Percentiles rank a stretch among this genome's conserved stretches.
phyloP scores from a whole-genome alignment of 2,888 invertebrate genomes.

The Apotomis betuletana region DNA sequence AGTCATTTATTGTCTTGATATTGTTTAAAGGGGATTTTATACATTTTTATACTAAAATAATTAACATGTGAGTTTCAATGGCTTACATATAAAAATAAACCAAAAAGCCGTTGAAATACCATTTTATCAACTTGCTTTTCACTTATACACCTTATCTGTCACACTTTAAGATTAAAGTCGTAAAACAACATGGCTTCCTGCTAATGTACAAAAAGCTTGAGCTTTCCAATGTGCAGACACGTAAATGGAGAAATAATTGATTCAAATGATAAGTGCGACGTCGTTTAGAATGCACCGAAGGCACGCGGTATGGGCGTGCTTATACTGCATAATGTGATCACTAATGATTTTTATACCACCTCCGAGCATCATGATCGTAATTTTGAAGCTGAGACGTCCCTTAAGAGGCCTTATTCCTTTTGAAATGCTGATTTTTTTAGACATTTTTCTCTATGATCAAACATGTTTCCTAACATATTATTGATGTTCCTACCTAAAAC shows the following conservation, averaged over 20 bases:
- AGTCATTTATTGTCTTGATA: neutral
- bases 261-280: conserved; percentile 67
- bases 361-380: conserved; percentile 2
- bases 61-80: no score
- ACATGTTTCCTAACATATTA: no score
- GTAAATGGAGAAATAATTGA: conserved; percentile 70
- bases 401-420: neutral
- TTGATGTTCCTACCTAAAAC: no score
- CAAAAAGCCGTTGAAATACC: neutral
- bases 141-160: neutral
- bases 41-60: no score
- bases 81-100: neutral
- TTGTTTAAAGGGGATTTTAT: neutral
- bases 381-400: neutral
- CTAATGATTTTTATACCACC: conserved; percentile 51
- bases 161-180: neutral
- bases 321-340: conserved; percentile 55
- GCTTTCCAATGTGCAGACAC: conserved; percentile 47
- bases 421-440: no score
- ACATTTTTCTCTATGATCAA: no score
- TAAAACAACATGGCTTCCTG: neutral
- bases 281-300: conserved; percentile 60
- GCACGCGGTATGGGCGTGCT: neutral
- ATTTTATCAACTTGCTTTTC: neutral
- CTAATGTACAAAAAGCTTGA: conserved; percentile 7